Evolutionary conservation across 2,113 vertebrate genomes (phyloP), one percentile per base, ranked within the genome.

Genomic region (Hemiscyllium ocellatum): DNA sequence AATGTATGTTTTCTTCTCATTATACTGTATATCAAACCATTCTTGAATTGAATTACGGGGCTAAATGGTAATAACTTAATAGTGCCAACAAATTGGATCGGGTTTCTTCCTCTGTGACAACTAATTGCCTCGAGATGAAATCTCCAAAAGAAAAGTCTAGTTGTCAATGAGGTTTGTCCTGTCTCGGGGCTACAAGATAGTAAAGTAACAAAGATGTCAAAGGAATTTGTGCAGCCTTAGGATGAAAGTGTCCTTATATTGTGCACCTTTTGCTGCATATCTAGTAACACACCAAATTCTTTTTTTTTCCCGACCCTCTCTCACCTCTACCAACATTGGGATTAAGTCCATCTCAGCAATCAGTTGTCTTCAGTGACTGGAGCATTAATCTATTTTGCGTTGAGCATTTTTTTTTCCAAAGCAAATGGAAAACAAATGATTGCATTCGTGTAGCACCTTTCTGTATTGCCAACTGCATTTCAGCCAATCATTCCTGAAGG

Each of bases 1-100:
- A 95, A 70, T 95, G 42, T 72, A 69, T 95, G 93, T 95, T 95
- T 72, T 95, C 66, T 95, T 95, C 69, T 72, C 66, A 69, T 95
- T 95, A 72, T 69, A 72, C 68, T 72, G 93, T 72, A 69, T 72
- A 72, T 95, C 66, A 69, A 72, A 47, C 66, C 12, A 72, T 95
- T 72, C 93, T 95, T 95, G 93, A 95, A 95, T 95, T 72, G 47
- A 95, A 47, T 72, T 72, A 68, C 24, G 12, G 50, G 93, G 69
- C 93, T 70, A 72, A 95, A 95, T 50, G 37, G 93, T 95, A 72
- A 95, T 95, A 72, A 95, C 66, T 95, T 95, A 69, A 95, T 95
- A 95, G 93, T 47, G 93, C 56, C 65, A 91, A 91, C 89, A 95
- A 95, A 69, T 95, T 69, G 65, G 69, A 72, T 95, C 72, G 50